A percentile compares a stretch with the other conserved stretches of the same genome.
Conservation (phyloP, 2,113 vertebrate species). For the Gambusia holbrooki region DNA sequence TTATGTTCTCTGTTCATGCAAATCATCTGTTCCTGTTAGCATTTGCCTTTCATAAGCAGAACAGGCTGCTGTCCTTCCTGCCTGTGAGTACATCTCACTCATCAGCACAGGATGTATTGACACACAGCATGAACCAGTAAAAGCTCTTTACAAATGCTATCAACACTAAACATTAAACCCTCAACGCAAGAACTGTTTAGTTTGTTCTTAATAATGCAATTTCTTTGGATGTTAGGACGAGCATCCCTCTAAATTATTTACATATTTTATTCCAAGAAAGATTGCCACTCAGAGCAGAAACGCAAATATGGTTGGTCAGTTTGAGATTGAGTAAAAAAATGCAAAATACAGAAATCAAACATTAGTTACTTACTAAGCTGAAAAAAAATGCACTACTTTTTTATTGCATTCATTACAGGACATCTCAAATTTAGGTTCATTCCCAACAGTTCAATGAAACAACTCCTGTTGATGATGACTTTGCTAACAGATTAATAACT, state of each 20-base stretch:
- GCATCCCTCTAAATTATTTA: background rate
- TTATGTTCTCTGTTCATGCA: slow-evolving; percentile 30
- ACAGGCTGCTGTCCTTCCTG: slow-evolving; percentile 19
- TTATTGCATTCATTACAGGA: too few relatives aligned
- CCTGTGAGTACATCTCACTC: slow-evolving; percentile 11
- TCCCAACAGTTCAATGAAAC: too few relatives aligned
- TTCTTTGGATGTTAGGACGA: background rate
- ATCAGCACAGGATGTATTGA: background rate
- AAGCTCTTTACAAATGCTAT: background rate
- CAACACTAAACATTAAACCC: too few relatives aligned
- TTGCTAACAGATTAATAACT: too few relatives aligned
- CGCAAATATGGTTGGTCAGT: background rate
- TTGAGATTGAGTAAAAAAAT: background rate
- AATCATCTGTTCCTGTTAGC: slow-evolving; percentile 39
- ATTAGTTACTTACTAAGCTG: background rate
- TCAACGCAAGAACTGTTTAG: background rate
- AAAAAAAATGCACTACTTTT: too few relatives aligned
- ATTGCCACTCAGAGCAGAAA: too few relatives aligned
- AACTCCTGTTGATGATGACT: too few relatives aligned
- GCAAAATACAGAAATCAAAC: background rate
- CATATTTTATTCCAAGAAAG: background rate
- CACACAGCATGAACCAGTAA: background rate
- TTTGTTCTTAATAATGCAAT: background rate
- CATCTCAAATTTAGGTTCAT: too few relatives aligned
- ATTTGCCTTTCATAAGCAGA: slow-evolving; percentile 33